A percentile compares a stretch with the other conserved stretches of the same genome.
Evolutionary conservation across 1,140 invertebrate species (phyloP).

Genomic region (Lithobius niger): DNA sequence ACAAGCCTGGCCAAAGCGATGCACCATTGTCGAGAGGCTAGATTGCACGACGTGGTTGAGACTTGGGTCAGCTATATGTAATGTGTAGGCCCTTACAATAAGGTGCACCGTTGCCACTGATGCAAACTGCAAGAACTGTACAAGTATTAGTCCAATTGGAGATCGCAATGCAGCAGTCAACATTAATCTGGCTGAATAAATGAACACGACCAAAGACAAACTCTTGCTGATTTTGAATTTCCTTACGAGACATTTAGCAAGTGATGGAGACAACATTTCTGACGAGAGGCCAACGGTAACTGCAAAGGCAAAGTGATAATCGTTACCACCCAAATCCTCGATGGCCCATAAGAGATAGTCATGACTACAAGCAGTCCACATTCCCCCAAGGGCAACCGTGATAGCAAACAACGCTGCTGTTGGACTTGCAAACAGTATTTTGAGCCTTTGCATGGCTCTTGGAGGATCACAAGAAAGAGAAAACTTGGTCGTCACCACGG

Average conservation of each 20-base stretch:
- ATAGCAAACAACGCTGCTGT: not conserved
- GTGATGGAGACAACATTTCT: not conserved
- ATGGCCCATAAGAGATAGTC: conserved; percentile 1
- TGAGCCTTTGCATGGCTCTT: not conserved
- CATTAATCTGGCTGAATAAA: not conserved
- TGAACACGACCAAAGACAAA: not conserved
- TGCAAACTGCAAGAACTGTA: not conserved
- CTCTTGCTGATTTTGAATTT: not conserved
- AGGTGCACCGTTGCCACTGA: not conserved
- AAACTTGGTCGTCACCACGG: not conserved
- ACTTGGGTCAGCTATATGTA: not conserved
- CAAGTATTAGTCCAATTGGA: not conserved
- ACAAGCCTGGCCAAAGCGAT: not conserved
- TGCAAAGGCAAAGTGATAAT: not conserved
- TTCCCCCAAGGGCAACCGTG: not conserved
- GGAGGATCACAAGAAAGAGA: not conserved
- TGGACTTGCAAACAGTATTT: not conserved
- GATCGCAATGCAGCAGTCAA: not conserved
- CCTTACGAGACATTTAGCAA: not conserved
- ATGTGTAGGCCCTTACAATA: not conserved
- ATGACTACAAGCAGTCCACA: not conserved
- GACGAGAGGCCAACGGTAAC: not conserved
- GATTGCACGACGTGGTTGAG: not conserved
- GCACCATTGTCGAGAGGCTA: not conserved
- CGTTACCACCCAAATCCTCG: conserved; percentile 1